Evolutionary conservation across 2,113 vertebrate species (phyloP), one percentile per base, ranked within the genome.

Genomic region (Sterna hirundo): DNA sequence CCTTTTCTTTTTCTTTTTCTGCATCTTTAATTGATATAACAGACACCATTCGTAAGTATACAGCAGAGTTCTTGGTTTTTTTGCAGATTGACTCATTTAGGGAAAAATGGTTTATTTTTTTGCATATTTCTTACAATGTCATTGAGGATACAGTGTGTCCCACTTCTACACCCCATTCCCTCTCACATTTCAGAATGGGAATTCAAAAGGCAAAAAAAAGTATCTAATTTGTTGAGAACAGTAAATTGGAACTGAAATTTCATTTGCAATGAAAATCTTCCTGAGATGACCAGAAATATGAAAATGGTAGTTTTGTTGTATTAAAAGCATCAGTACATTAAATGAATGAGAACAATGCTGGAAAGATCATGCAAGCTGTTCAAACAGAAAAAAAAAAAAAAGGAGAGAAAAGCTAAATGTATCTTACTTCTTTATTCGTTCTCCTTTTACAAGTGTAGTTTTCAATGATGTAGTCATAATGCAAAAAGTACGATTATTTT

Each of bases 321-420:
- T 74, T 69, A 89, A 80, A 89, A 90, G 15, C 9, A 66, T 58
- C 10, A 57, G 8, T 55, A 34, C 36, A 57, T 89, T 72, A 85
- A 88, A 83, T 72, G 18, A 85, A 92, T 74, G 49, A 89, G 79
- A 94, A 86, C 6, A 65, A 38, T 65, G 15, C 13, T 74, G 25
- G 14, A 79, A 88, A 70, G 6, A 13, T 52, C 15, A 70, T 7
- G 23, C 17, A 87, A 91, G 54, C 46, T 78, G 44, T 84, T 83
- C n/a, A 74, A 86, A 71, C 10, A 51, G 5, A 36, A 55, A 75
- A 17, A 46, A 58, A 20, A 16, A 27, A 14, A 81, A n/a, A 36
- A 2, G 14, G 9, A 22, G 1, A 60, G 2, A 40, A 60, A 52
- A n/a, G 1, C 6, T 58, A 60, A 62, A 68, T n/a, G 1, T 42